These are phyloP conservation scores for Diadema setosum DNA, from an alignment of 35 echinoderm and acorn worm genomes.

Conservation along the genomic window DNA sequence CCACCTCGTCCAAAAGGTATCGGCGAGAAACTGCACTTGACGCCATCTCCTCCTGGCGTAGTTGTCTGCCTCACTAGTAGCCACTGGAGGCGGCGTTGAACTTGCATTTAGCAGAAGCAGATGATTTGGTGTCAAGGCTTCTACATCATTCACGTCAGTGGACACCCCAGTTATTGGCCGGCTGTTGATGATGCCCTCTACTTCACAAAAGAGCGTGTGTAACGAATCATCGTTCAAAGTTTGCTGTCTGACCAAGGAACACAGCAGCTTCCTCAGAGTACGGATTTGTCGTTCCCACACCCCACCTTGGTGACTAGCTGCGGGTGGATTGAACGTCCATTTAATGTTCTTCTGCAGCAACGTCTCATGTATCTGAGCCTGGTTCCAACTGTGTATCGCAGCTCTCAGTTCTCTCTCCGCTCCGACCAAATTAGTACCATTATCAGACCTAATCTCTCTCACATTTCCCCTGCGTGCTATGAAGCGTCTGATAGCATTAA, in stretches of 20 bases:
- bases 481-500: constrained; percentile 2
- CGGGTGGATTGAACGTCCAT: constrained; percentile 26
- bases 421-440: constrained; percentile 30
- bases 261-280: not conserved
- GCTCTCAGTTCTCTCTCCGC: constrained; percentile 15
- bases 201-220: constrained; percentile 31
- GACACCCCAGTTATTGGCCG: constrained; percentile 16
- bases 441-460: constrained; percentile 9
- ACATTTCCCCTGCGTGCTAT: not conserved
- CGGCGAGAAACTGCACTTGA: constrained; percentile 67
- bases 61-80: not conserved
- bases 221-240: constrained; percentile 52
- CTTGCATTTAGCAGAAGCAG: not conserved
- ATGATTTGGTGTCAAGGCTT: constrained; percentile 32
- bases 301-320: constrained; percentile 10
- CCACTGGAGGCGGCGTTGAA: not conserved
- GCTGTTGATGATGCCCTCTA: constrained; percentile 51
- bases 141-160: not conserved
- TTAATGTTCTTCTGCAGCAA: not conserved
- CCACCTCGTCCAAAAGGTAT: constrained; percentile 68
- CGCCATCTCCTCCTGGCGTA: constrained; percentile 43
- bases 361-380: not conserved
- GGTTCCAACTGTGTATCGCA: not conserved
- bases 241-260: not conserved
- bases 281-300: constrained; percentile 41